phyloP scores from a whole-genome alignment of 1,140 invertebrate species.

The Teleogryllus occipitalis region DNA sequence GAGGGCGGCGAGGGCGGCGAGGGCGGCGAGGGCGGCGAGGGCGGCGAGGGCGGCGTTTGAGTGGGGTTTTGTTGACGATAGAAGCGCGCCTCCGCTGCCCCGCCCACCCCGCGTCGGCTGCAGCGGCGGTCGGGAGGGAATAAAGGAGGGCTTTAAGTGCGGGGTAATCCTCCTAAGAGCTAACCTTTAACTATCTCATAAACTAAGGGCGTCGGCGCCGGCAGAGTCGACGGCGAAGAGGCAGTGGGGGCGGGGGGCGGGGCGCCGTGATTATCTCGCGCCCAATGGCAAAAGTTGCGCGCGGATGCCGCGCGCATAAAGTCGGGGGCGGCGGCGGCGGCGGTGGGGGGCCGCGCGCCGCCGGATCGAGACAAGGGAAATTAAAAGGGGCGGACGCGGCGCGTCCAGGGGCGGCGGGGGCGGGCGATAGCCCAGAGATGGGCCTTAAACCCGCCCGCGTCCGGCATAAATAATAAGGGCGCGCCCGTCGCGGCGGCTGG shows the following conservation, averaged over 20 bases:
- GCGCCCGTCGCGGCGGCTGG: not conserved
- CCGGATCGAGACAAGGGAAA: not conserved
- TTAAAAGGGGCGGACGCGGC: not conserved
- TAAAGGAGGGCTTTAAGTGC: not conserved
- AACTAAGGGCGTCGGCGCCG: not conserved
- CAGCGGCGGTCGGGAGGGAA: not conserved
- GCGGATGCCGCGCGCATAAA: not conserved
- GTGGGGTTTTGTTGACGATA: not conserved
- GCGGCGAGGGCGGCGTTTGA: not conserved
- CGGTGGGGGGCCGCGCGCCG: too few species aligned
- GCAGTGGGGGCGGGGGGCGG: too few species aligned
- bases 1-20: too few species aligned
- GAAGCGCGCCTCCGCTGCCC: not conserved
- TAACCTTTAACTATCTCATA: slow-evolving; percentile 5
- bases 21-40: too few species aligned
- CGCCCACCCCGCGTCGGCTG: not conserved
- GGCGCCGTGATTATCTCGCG: not conserved
- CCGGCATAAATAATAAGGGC: not conserved
- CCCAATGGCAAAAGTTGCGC: not conserved
- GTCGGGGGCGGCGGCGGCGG: not conserved
- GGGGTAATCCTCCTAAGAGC: not conserved
- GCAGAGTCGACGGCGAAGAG: too few species aligned
- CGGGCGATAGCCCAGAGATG: too few species aligned
- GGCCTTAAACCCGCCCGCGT: too few species aligned
- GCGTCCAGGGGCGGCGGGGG: not conserved